Evolutionary conservation across 1,140 invertebrate genomes (phyloP).

Genomic region (fruit fly (Drosophila melanogaster)): DNA sequence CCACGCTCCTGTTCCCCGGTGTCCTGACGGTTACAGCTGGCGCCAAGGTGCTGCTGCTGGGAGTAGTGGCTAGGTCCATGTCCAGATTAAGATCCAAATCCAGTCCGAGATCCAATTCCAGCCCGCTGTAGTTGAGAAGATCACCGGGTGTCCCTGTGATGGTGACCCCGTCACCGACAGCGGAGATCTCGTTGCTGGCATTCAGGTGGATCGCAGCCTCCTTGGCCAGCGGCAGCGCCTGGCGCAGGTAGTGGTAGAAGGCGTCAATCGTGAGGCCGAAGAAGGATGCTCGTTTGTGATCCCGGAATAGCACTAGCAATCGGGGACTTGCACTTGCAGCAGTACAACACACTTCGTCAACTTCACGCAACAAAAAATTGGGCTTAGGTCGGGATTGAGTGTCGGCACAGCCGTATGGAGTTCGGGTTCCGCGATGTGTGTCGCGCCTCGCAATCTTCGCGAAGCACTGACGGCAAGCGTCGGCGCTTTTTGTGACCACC

Average conservation of each 20-base stretch:
- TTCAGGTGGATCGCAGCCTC: constrained; percentile 52
- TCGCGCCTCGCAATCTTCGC: constrained; percentile 61
- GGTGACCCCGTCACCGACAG: not conserved
- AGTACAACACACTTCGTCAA: constrained; percentile 23
- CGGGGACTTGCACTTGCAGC: not conserved
- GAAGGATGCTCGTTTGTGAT: not conserved
- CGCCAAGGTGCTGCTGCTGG: not conserved
- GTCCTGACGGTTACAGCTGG: not conserved
- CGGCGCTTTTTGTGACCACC: constrained; percentile 23
- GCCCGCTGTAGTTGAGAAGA: constrained; percentile 29
- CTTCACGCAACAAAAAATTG: constrained; percentile 48
- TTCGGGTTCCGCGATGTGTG: constrained; percentile 32
- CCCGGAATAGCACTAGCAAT: not conserved
- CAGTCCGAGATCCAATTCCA: constrained; percentile 27
- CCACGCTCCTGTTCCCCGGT: constrained; percentile 32
- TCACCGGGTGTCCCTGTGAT: constrained; percentile 1
- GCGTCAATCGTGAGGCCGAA: constrained; percentile 64
- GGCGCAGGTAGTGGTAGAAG: constrained; percentile 39
- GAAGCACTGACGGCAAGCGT: constrained; percentile 53
- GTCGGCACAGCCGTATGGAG: constrained; percentile 1
- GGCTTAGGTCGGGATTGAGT: not conserved
- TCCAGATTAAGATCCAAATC: not conserved
- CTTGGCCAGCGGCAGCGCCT: constrained; percentile 58
- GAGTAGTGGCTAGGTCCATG: not conserved
- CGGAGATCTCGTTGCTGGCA: constrained; percentile 40